Percentiles rank a stretch among this genome's conserved stretches.
These are phyloP conservation scores for Sternotherus odoratus DNA, from an alignment of 2,797 vertebrate species.

Conservation along the genomic window DNA sequence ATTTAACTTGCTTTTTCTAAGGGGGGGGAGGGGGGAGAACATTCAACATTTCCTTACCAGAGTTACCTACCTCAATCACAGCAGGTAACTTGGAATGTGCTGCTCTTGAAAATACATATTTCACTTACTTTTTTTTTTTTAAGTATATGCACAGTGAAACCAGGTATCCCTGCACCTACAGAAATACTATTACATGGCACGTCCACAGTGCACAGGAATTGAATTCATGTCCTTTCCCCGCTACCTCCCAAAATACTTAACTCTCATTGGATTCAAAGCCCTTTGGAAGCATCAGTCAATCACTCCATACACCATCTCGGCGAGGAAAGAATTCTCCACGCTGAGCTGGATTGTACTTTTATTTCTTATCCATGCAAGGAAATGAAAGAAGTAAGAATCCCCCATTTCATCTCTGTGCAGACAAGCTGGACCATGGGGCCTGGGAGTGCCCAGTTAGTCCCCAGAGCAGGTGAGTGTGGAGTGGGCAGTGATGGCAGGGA, in stretches of 20 bases:
- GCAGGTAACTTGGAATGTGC: not conserved
- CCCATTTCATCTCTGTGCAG: not conserved
- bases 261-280: not conserved
- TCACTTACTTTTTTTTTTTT: not conserved
- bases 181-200: not conserved
- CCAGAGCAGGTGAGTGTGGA: too few relatives aligned
- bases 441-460: too few relatives aligned
- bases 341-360: not conserved
- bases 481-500: too few relatives aligned
- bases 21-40: not conserved
- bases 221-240: not conserved
- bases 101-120: not conserved
- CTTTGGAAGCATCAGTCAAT: not conserved
- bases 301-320: not conserved
- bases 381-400: not conserved
- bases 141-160: not conserved
- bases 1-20: constrained; percentile 49
- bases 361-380: constrained; percentile 20
- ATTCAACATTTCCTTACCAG: not conserved
- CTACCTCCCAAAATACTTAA: not conserved
- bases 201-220: not conserved
- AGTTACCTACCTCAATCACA: not conserved
- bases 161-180: not conserved
- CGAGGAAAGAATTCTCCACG: not conserved
- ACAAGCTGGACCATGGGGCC: too few relatives aligned